Conservation (phyloP, 1,140 invertebrate species). For the Calephelis virginiensis region DNA sequence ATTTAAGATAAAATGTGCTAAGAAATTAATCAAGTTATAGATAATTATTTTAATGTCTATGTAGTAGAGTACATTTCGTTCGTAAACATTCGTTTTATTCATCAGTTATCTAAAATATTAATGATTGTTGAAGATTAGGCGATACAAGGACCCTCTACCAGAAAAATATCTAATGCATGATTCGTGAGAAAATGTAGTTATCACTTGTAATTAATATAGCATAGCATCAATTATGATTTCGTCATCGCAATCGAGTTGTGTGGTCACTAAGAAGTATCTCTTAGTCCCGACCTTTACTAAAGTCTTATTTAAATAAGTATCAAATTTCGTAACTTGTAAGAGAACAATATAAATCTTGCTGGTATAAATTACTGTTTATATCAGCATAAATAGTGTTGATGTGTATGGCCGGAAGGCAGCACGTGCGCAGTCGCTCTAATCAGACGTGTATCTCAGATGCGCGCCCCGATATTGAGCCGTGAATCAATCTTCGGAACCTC, state of each 20-base stretch:
- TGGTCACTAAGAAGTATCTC: constrained; percentile 41
- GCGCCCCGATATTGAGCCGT: constrained; percentile 47
- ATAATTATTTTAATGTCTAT: too few species aligned
- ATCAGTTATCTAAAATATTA: constrained; percentile 3
- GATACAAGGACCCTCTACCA: background rate
- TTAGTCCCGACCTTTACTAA: too few species aligned
- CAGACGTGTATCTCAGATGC: constrained; percentile 53
- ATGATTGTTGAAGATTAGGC: background rate
- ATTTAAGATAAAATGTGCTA: too few species aligned
- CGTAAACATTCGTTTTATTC: background rate
- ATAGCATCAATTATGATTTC: constrained; percentile 31
- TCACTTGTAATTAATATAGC: constrained; percentile 20
- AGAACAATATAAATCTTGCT: constrained; percentile 35
- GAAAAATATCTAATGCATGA: background rate
- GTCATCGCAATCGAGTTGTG: constrained; percentile 34
- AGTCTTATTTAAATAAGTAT: constrained; percentile 49
- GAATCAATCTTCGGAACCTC: constrained; percentile 63
- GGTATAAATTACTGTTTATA: constrained; percentile 14
- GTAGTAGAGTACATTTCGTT: background rate
- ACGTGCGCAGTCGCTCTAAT: constrained; percentile 49
- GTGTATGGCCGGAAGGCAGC: constrained; percentile 31
- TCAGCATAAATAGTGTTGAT: constrained; percentile 9
- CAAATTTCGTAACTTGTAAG: constrained; percentile 53
- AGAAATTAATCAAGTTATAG: too few species aligned
- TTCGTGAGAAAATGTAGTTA: constrained; percentile 1